Evolutionary conservation across 2,113 vertebrate genomes (phyloP).

Genomic region (Spermophilus dauricus): DNA sequence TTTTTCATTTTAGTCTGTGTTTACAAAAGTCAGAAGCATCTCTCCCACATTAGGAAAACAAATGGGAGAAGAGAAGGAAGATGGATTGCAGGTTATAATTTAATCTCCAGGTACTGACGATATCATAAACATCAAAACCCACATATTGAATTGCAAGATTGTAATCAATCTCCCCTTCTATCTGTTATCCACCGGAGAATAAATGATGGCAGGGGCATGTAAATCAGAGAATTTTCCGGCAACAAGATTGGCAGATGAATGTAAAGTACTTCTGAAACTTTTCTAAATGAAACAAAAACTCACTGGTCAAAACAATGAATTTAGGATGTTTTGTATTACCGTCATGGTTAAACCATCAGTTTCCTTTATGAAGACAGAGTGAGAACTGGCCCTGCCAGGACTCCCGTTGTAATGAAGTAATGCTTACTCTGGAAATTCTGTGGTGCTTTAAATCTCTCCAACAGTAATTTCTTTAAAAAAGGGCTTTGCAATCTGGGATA

Average conservation of each 20-base stretch:
- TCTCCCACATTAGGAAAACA: constrained; percentile 18
- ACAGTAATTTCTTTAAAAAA: background rate
- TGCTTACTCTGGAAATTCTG: background rate
- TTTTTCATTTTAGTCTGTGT: background rate
- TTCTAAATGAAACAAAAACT: background rate
- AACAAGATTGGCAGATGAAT: background rate
- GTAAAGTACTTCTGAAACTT: background rate
- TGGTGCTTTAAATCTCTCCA: background rate
- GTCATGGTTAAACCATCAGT: background rate
- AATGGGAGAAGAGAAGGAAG: background rate
- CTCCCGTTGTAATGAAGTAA: background rate
- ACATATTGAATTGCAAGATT: constrained; percentile 34
- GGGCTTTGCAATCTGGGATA: background rate
- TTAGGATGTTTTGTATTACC: background rate
- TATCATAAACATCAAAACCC: constrained; percentile 50
- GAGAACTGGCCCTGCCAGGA: background rate
- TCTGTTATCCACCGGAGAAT: background rate
- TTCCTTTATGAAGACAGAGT: constrained; percentile 32
- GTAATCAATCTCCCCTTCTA: constrained; percentile 38
- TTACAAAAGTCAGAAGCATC: background rate
- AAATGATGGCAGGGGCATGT: background rate
- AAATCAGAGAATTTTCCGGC: background rate
- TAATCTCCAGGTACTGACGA: background rate
- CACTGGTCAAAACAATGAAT: background rate
- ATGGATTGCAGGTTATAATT: background rate